Conservation (phyloP, 1,140 invertebrate genomes). For the Temnothorax curvispinosus region DNA sequence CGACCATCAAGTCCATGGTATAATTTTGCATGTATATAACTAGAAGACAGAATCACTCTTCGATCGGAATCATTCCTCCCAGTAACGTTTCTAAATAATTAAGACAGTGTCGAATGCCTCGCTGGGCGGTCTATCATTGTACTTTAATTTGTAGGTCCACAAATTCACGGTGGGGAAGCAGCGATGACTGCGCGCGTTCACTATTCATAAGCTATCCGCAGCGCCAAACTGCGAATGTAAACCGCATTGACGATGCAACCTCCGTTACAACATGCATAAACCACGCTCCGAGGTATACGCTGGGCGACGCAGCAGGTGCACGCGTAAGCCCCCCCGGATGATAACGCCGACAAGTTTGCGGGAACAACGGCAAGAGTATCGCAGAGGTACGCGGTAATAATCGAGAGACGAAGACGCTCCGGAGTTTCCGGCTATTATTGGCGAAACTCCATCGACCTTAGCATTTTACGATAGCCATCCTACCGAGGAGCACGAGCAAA, state of each 20-base stretch:
- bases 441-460: neutral
- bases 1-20: neutral
- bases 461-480: slow-evolving; percentile 45
- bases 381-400: slow-evolving; percentile 29
- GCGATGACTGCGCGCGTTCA: neutral
- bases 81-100: neutral
- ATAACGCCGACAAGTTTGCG: slow-evolving; percentile 38
- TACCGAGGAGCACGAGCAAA: neutral
- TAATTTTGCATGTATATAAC: neutral
- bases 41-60: neutral
- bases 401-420: slow-evolving; percentile 25
- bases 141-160: slow-evolving; percentile 3
- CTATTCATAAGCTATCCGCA: slow-evolving; percentile 35
- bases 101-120: neutral
- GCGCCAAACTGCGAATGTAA: slow-evolving; percentile 15
- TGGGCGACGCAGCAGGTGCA: slow-evolving; percentile 34
- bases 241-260: slow-evolving; percentile 24
- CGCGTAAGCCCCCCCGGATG: neutral
- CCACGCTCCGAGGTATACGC: neutral
- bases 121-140: neutral
- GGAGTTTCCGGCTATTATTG: slow-evolving; percentile 35
- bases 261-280: slow-evolving; percentile 33
- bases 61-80: neutral
- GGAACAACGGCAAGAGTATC: slow-evolving; percentile 39
- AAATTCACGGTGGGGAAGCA: neutral